Percentiles rank a stretch among this genome's conserved stretches.
Conservation (phyloP, 2,888 invertebrate species). For the Morpho deidamia region DNA sequence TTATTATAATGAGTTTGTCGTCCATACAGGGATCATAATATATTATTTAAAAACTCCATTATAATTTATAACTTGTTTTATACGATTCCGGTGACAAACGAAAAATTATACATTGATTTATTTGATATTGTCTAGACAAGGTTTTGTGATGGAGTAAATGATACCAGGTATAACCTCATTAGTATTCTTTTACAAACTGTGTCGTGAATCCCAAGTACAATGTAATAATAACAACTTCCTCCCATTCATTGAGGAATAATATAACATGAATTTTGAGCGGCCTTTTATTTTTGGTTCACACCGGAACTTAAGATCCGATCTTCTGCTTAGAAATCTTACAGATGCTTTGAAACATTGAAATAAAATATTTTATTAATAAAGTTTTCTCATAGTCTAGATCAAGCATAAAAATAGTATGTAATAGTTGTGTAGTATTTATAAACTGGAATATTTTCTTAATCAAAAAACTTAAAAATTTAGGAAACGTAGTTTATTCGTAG, state of each 20-base stretch:
- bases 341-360: no score
- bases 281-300: slow-evolving; percentile 16
- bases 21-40: no score
- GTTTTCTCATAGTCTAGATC: no score
- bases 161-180: slow-evolving; percentile 22
- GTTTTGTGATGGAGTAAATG: slow-evolving; percentile 12
- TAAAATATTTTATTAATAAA: no score
- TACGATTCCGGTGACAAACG: slow-evolving; percentile 17
- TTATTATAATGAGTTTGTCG: no score
- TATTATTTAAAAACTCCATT: no score
- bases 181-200: slow-evolving; percentile 30
- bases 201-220: slow-evolving; percentile 28
- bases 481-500: no score
- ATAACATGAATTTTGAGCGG: slow-evolving; percentile 30
- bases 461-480: no score
- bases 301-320: slow-evolving; percentile 19
- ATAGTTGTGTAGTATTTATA: no score
- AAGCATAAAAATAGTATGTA: no score
- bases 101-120: slow-evolving; percentile 19
- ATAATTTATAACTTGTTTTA: background rate
- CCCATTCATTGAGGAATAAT: slow-evolving; percentile 28
- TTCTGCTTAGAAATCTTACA: background rate
- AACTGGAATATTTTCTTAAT: no score
- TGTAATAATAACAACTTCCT: slow-evolving; percentile 35
- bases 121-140: slow-evolving; percentile 16